Percentiles rank a stretch among this genome's conserved stretches.
Evolutionary conservation across 2,797 vertebrate species (phyloP).

Genomic region (Pseudomugil tenellus): DNA sequence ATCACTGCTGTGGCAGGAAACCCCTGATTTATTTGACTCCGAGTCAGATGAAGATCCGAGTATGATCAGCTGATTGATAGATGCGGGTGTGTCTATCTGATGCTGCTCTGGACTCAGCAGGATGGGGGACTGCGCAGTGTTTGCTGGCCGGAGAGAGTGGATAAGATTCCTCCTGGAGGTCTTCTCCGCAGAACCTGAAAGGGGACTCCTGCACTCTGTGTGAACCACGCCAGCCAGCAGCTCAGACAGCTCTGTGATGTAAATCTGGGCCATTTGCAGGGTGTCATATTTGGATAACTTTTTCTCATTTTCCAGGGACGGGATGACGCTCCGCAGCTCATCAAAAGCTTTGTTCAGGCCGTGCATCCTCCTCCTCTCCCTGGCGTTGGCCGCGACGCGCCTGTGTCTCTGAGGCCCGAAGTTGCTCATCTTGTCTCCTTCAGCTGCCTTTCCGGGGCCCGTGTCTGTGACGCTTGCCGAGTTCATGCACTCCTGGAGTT

Average conservation of each 20-base stretch:
- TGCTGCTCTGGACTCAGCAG: slow-evolving; percentile 43
- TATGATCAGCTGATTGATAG: slow-evolving; percentile 75
- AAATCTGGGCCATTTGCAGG: slow-evolving; percentile 88
- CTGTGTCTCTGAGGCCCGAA: slow-evolving; percentile 78
- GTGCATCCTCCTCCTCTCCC: slow-evolving; percentile 87
- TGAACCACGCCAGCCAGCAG: slow-evolving; percentile 79
- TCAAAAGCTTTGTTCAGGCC: slow-evolving; percentile 87
- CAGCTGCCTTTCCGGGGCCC: slow-evolving; percentile 27
- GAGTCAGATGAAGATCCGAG: slow-evolving; percentile 68
- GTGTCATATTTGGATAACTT: slow-evolving; percentile 89
- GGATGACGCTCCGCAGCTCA: slow-evolving; percentile 86
- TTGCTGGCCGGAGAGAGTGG: slow-evolving; percentile 49
- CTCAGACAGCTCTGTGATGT: slow-evolving; percentile 86
- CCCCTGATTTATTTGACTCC: slow-evolving; percentile 51
- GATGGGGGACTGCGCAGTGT: slow-evolving; percentile 18
- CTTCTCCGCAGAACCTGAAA: slow-evolving; percentile 50
- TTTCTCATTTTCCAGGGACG: slow-evolving; percentile 85
- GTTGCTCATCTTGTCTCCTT: slow-evolving; percentile 39
- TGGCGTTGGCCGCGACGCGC: slow-evolving; percentile 85
- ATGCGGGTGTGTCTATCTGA: slow-evolving; percentile 39
- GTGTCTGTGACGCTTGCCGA: slow-evolving; percentile 24
- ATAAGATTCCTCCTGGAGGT: slow-evolving; percentile 59
- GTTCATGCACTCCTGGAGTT: slow-evolving; percentile 44
- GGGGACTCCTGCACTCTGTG: slow-evolving; percentile 61
- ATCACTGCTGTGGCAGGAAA: slow-evolving; percentile 78